A percentile compares a stretch with the other conserved stretches of the same genome.
phyloP scores from a whole-genome alignment of 1,140 invertebrate species.

The Leptonema lineaticorne region DNA sequence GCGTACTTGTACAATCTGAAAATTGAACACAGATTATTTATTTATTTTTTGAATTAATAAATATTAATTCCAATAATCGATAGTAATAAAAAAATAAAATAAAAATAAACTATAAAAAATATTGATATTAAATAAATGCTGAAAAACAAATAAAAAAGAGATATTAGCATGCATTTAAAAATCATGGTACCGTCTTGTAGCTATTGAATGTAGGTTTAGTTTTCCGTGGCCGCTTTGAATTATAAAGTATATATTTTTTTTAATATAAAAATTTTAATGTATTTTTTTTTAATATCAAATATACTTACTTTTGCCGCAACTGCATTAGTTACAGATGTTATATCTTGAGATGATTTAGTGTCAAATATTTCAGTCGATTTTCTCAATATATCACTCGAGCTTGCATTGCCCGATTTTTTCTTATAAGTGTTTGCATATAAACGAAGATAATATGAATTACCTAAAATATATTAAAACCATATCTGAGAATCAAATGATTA shows the following conservation, averaged over 20 bases:
- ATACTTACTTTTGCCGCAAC: background rate
- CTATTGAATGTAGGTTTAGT: constrained; percentile 4
- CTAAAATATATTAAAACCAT: too few relatives aligned
- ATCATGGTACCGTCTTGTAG: constrained; percentile 36
- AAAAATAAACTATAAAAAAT: background rate
- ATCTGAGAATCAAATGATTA: too few relatives aligned
- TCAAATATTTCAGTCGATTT: background rate
- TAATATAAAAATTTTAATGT: background rate
- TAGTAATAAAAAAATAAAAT: background rate
- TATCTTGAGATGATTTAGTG: background rate
- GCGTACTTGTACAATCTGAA: constrained; percentile 38
- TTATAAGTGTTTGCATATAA: background rate
- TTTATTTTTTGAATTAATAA: background rate
- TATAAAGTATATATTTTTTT: background rate
- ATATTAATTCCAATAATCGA: background rate
- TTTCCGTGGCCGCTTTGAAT: constrained; percentile 36
- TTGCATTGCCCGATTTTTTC: background rate
- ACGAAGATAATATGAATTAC: too few relatives aligned
- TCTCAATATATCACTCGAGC: background rate
- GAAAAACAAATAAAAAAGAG: background rate
- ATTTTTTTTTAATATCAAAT: background rate
- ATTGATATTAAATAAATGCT: background rate
- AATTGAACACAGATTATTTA: background rate
- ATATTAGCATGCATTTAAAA: background rate
- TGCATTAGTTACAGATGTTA: background rate